Base-by-base conservation (phyloP, 1,140 invertebrate genomes). In the Lineus longissimus region DNA sequence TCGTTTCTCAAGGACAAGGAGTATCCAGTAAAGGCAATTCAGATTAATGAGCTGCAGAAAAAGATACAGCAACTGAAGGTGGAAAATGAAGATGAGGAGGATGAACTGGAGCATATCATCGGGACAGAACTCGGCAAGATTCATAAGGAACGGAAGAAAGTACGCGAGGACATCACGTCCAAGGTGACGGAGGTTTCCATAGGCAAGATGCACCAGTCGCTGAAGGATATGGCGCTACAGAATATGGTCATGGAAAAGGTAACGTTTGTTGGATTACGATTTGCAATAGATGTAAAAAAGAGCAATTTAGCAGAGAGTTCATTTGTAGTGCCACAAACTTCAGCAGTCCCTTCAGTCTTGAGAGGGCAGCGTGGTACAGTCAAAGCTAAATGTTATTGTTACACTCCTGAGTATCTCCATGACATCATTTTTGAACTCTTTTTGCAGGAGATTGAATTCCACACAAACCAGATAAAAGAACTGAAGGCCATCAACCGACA, bases 1-100 rank as follows among this genome's bases (percentile, higher is more conserved):
- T n/a, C n/a, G n/a, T n/a, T n/a, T n/a, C n/a, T n/a, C 1, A 61
- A 80, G 77, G 78, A 80, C 62, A 80, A 80, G 65, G 78, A 79
- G 65, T 80, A 80, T 60, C 77, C 78, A 59, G 78, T 80, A 15
- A 80, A 80, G 66, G 77, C 74, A 6, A 76, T 80, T 69, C 72
- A 70, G 55, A 80, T 79, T 41, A 67, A 72, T 11, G 76, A 76
- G 29, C 64, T 80, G 41, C 72, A 78, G 55, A 78, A 73, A 63
- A 73, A 80, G 59, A 70, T 79, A 19, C 73, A 78, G 62, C 68
- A 64, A 61, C 51, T 78, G 9, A 68, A 74, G 58, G 70, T 76
- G 31, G 69, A 70, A 23, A 72, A 77, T 61, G 70, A 77, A 72
- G 78, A 79, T 58, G 78, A 80, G 29, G 66, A 72, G 59, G 75